A percentile compares a stretch with the other conserved stretches of the same genome.
Evolutionary conservation across 2,113 vertebrate species (phyloP).

Genomic region (Acinonyx jubatus): DNA sequence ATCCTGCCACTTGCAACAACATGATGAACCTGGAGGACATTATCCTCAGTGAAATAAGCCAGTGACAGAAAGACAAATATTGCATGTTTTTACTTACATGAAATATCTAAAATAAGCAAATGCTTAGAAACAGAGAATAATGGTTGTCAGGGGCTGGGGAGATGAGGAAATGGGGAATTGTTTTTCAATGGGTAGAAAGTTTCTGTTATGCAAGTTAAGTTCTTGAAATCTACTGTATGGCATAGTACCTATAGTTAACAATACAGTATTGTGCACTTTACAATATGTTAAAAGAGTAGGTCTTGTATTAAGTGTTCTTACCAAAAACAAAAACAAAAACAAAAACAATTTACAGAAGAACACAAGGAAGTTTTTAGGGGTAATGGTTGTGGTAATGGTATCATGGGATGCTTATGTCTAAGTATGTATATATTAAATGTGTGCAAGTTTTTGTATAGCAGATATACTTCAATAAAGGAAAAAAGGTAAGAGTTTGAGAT

Average conservation of each 20-base stretch:
- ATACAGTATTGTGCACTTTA: not conserved
- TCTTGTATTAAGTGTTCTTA: not conserved
- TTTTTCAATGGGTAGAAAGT: not conserved
- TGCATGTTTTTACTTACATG: not conserved
- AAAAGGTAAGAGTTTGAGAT: not conserved
- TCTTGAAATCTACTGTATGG: not conserved
- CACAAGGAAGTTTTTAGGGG: not conserved
- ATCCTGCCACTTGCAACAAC: not conserved
- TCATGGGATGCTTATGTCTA: not conserved
- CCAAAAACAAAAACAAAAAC: not conserved
- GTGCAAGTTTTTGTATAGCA: not conserved
- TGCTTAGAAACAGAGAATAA: not conserved
- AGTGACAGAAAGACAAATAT: not conserved
- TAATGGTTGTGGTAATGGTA: not conserved
- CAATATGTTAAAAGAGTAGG: not conserved
- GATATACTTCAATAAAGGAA: not conserved
- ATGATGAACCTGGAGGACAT: not conserved
- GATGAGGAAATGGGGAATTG: not conserved
- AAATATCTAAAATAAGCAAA: not conserved
- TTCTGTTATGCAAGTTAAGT: not conserved
- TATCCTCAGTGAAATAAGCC: not conserved
- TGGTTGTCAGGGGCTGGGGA: not conserved
- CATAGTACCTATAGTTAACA: not conserved
- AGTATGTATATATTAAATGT: not conserved
- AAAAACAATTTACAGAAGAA: not conserved